phyloP scores from a whole-genome alignment of 1,140 invertebrate genomes.

The Planococcus citri region DNA sequence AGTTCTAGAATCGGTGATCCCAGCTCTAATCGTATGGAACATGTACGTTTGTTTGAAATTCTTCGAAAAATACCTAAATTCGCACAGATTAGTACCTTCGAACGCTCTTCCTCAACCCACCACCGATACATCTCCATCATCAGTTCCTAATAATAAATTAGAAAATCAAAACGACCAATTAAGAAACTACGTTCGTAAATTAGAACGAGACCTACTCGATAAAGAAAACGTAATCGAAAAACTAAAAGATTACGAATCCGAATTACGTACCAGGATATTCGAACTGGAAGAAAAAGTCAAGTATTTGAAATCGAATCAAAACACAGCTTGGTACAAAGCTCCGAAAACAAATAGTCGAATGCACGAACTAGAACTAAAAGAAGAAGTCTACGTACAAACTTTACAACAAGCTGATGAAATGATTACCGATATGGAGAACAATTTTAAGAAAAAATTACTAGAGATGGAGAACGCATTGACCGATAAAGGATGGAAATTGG shows the following conservation, averaged over 20 bases:
- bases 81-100: constrained; percentile 5
- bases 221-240: constrained; percentile 14
- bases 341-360: constrained; percentile 28
- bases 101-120: not conserved
- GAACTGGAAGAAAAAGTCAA: too few relatives aligned
- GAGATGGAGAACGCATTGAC: constrained; percentile 33
- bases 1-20: constrained; percentile 47
- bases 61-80: constrained; percentile 29
- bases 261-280: too few relatives aligned
- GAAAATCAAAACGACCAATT: not conserved
- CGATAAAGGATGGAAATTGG: constrained; percentile 29
- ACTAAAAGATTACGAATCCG: constrained; percentile 1
- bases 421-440: constrained; percentile 53
- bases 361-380: constrained; percentile 33
- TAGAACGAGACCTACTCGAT: constrained; percentile 12
- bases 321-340: not conserved
- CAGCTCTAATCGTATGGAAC: constrained; percentile 49
- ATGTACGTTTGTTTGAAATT: constrained; percentile 31
- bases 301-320: not conserved
- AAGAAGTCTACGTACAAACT: constrained; percentile 55
- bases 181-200: not conserved
- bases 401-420: constrained; percentile 58
- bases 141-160: not conserved
- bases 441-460: constrained; percentile 41
- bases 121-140: not conserved